phyloP scores from a whole-genome alignment of 2,113 vertebrate species.

The Glaucidium brasilianum region DNA sequence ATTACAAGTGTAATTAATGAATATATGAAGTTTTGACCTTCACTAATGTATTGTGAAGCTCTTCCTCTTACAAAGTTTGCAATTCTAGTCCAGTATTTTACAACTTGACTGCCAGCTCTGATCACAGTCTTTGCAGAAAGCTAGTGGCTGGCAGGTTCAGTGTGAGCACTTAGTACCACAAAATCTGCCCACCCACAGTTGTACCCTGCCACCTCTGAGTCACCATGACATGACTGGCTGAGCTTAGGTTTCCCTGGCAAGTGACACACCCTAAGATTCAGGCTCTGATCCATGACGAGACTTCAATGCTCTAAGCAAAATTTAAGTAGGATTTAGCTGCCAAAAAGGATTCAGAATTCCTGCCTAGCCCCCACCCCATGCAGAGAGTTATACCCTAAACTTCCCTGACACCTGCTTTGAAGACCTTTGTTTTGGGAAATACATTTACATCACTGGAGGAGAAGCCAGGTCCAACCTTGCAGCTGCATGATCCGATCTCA shows the following conservation, averaged over 20 bases:
- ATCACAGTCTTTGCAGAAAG: background rate
- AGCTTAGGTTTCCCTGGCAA: background rate
- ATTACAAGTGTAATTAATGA: background rate
- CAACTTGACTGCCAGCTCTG: background rate
- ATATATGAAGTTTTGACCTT: too few species aligned
- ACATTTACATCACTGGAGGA: background rate
- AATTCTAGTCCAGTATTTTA: background rate
- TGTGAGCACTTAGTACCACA: accelerated
- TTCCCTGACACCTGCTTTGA: background rate
- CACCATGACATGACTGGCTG: accelerated
- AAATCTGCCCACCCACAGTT: accelerated
- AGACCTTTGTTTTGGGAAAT: background rate
- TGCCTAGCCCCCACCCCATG: accelerated
- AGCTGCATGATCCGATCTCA: background rate
- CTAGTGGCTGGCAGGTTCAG: background rate
- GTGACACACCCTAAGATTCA: background rate
- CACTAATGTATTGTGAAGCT: background rate
- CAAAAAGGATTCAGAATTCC: background rate
- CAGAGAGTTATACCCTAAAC: background rate
- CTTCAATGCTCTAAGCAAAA: background rate
- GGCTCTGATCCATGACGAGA: background rate
- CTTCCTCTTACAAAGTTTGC: background rate
- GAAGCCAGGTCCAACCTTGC: background rate
- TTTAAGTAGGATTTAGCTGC: background rate
- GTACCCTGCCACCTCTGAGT: background rate